A percentile compares a stretch with the other conserved stretches of the same genome.
Evolutionary conservation across 2,797 vertebrate genomes (phyloP).

Genomic region (Enteromius trimaculatus): DNA sequence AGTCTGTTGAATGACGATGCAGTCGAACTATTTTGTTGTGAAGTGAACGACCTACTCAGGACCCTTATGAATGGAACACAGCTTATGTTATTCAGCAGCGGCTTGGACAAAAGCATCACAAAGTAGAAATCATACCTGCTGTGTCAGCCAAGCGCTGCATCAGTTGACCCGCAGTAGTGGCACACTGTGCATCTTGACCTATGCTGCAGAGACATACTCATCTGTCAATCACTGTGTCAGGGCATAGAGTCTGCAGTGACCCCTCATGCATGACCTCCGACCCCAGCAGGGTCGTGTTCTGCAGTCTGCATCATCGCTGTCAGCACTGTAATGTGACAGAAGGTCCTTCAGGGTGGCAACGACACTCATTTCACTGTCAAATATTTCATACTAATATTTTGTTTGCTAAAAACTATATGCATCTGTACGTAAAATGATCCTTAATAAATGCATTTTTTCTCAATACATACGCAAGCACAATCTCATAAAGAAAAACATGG

Average conservation of each 20-base stretch:
- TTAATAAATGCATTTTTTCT: conserved; percentile 2
- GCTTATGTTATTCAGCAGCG: not conserved
- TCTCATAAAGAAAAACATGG: not conserved
- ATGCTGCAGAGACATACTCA: conserved; percentile 29
- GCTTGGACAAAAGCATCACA: not conserved
- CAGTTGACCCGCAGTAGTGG: conserved; percentile 31
- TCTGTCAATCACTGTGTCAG: conserved; percentile 57
- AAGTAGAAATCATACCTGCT: conserved; percentile 5
- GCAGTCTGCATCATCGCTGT: conserved; percentile 49
- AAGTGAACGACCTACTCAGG: not conserved
- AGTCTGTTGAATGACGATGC: not conserved
- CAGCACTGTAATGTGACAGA: conserved; percentile 33
- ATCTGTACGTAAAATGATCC: not conserved
- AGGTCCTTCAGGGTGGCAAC: conserved; percentile 7
- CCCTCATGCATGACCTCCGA: conserved; percentile 52
- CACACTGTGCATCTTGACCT: conserved; percentile 41
- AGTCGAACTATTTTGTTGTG: not conserved
- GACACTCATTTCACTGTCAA: conserved; percentile 9
- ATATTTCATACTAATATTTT: not conserved
- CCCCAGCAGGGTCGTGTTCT: conserved; percentile 42
- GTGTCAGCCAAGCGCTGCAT: conserved; percentile 33
- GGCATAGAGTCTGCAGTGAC: conserved; percentile 38
- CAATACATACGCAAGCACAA: not conserved
- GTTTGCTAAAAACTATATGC: not conserved
- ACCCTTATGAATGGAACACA: conserved; percentile 17